phyloP scores from a whole-genome alignment of 2,888 invertebrate species.

The Andrena hattorfiana region DNA sequence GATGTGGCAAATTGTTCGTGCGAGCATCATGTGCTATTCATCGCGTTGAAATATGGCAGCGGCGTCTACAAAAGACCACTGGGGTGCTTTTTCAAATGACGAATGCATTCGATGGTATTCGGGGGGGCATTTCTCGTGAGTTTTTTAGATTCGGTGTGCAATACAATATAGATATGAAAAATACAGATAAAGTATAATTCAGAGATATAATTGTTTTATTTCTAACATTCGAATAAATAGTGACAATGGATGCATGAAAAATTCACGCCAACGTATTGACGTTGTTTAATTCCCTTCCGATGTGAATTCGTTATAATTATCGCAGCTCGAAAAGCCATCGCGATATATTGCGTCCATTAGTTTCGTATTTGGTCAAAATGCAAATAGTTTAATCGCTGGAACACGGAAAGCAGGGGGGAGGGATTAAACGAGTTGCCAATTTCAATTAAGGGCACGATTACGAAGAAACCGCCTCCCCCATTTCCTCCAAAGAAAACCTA shows the following conservation, averaged over 20 bases:
- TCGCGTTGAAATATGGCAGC: background rate
- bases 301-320: conserved; percentile 15
- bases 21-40: background rate
- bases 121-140: too few relatives aligned
- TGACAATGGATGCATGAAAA: background rate
- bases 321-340: background rate
- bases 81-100: too few relatives aligned
- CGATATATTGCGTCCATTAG: conserved; percentile 1
- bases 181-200: too few relatives aligned
- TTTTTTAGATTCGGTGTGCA: too few relatives aligned
- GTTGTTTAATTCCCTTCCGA: background rate
- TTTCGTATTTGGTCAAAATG: background rate
- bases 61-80: too few relatives aligned
- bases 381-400: conserved; percentile 31
- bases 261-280: background rate
- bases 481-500: conserved; percentile 29
- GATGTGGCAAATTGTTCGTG: too few relatives aligned
- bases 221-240: background rate
- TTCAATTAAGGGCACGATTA: conserved; percentile 56
- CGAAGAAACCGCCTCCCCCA: conserved; percentile 33
- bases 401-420: conserved; percentile 22
- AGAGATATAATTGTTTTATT: too few relatives aligned
- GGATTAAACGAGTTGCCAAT: conserved; percentile 58
- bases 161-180: too few relatives aligned
- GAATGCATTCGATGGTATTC: too few relatives aligned